Evolutionary conservation across 2,113 vertebrate genomes (phyloP).

Genomic region (human): DNA sequence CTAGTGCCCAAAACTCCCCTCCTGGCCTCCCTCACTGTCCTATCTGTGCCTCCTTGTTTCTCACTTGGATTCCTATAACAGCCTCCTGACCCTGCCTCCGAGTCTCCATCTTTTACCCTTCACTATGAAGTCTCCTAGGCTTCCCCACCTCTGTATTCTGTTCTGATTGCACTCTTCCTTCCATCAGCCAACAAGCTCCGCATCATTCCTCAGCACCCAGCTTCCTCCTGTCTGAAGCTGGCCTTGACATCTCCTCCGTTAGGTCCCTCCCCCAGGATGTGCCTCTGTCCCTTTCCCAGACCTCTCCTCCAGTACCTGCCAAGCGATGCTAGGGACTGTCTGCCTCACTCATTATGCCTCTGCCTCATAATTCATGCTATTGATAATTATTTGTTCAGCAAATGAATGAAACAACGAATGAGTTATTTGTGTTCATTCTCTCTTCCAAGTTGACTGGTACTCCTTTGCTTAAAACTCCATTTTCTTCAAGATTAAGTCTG

Average conservation of each 20-base stretch:
- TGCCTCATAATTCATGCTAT: background rate
- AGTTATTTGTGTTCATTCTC: background rate
- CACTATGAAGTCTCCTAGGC: background rate
- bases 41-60: background rate
- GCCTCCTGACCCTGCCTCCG: background rate
- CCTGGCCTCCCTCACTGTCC: background rate
- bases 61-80: background rate
- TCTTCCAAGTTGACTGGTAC: background rate
- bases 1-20: too few species aligned
- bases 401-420: background rate
- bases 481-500: background rate
- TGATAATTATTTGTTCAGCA: background rate
- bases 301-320: background rate
- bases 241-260: background rate
- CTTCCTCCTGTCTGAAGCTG: background rate
- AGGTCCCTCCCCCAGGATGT: accelerated
- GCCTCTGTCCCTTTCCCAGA: background rate
- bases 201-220: background rate
- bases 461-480: background rate
- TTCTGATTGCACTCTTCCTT: background rate
- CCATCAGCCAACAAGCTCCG: background rate
- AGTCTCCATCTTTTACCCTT: background rate
- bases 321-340: too few species aligned
- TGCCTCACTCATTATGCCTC: background rate
- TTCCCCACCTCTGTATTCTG: background rate